Conservation (phyloP, 92 coral and sea anemone species). For the Palythoa caribaeorum region DNA sequence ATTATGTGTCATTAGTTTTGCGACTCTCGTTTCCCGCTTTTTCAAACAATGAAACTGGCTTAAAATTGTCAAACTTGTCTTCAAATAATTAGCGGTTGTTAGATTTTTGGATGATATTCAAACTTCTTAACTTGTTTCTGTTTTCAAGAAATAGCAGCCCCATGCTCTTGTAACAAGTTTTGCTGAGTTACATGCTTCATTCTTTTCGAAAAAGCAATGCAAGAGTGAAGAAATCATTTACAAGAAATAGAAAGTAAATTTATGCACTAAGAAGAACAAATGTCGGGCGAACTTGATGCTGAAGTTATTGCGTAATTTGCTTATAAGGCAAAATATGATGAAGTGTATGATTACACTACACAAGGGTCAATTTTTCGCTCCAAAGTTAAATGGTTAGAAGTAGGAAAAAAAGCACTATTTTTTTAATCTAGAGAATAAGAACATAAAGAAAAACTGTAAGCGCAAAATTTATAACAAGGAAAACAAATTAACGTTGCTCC, state of each 20-base stretch:
- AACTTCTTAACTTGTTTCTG: no score
- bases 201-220: background rate
- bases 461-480: slow-evolving; percentile 10
- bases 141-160: no score
- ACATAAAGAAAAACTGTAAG: slow-evolving; percentile 28
- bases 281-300: background rate
- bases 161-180: no score
- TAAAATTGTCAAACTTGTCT: no score
- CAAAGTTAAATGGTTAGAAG: slow-evolving; percentile 46
- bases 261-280: background rate
- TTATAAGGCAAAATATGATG: background rate
- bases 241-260: background rate
- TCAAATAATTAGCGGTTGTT: no score
- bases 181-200: no score
- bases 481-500: slow-evolving; percentile 26
- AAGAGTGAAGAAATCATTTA: background rate
- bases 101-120: no score
- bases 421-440: slow-evolving; percentile 43
- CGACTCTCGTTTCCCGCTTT: no score
- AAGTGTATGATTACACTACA: background rate
- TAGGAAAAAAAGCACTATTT: slow-evolving; percentile 50
- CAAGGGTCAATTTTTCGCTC: slow-evolving; percentile 3
- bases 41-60: no score
- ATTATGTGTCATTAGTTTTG: no score
- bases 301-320: background rate